These are phyloP conservation scores for Brotogeris chrysoptera DNA, from an alignment of 2,797 vertebrate species.

Conservation along the genomic window DNA sequence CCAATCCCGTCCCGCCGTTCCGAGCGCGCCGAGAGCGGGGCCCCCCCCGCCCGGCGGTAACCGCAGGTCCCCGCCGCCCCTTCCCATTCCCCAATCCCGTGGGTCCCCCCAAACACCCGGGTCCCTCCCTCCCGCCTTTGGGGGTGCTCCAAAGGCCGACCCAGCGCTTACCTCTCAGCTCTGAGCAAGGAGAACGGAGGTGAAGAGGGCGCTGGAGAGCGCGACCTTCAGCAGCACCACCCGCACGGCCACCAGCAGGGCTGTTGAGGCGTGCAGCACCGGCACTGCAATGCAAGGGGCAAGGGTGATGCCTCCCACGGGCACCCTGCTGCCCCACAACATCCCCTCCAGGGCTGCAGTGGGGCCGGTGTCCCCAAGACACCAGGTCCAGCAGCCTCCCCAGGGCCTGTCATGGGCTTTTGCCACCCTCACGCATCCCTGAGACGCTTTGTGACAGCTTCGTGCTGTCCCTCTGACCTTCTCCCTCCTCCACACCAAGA, in stretches of 20 bases:
- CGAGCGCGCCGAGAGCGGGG: not conserved
- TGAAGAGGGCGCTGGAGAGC: slow-evolving; percentile 66
- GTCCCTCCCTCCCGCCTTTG: too few species aligned
- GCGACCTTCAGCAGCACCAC: slow-evolving; percentile 71
- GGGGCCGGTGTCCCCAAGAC: too few species aligned
- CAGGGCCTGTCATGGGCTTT: rapidly evolving
- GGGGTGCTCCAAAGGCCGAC: not conserved
- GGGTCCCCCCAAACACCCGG: too few species aligned
- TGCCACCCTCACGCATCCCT: not conserved
- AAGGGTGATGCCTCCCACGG: not conserved
- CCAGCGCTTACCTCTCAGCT: not conserved
- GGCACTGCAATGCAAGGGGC: not conserved
- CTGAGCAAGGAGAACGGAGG: slow-evolving; percentile 41
- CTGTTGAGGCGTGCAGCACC: rapidly evolving
- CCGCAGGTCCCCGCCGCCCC: rapidly evolving
- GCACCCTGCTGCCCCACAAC: rapidly evolving
- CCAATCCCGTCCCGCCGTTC: not conserved
- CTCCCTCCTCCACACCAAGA: not conserved
- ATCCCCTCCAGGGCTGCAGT: rapidly evolving
- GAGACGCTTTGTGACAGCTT: not conserved
- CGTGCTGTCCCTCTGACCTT: not conserved
- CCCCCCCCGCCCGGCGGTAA: not conserved
- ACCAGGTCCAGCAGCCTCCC: not conserved
- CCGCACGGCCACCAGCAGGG: slow-evolving; percentile 36
- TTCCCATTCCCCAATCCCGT: not conserved